phyloP scores from a whole-genome alignment of 2,113 vertebrate genomes.

The Toxotes chatareus region DNA sequence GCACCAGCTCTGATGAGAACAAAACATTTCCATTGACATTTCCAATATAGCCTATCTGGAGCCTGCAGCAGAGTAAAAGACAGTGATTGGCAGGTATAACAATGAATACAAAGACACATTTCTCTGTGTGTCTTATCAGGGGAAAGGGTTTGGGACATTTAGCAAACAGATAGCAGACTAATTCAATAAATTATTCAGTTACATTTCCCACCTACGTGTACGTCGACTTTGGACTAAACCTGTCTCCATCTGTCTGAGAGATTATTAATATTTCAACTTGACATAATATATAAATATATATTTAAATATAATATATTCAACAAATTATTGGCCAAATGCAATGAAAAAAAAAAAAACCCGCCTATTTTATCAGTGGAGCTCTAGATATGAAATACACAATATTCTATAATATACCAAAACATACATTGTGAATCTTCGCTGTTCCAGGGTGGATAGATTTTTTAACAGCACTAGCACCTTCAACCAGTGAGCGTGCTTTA shows the following conservation, averaged over 20 bases:
- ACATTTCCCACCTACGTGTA: not conserved
- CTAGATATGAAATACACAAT: slow-evolving; percentile 2
- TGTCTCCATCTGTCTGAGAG: not conserved
- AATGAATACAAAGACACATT: slow-evolving; percentile 29
- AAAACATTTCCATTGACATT: slow-evolving; percentile 46
- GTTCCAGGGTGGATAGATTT: not conserved
- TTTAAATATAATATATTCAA: not conserved
- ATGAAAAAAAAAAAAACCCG: fast-evolving
- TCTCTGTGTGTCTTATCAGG: not conserved
- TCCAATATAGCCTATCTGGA: slow-evolving; percentile 27
- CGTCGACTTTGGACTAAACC: not conserved
- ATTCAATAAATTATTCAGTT: not conserved
- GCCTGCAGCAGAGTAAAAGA: slow-evolving; percentile 19
- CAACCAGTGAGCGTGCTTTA: not conserved
- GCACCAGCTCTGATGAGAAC: slow-evolving; percentile 37
- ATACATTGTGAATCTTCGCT: not conserved
- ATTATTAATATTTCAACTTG: not conserved
- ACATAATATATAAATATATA: not conserved
- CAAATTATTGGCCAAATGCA: not conserved
- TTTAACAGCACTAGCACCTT: not conserved
- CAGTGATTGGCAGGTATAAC: slow-evolving; percentile 36
- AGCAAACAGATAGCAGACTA: slow-evolving; percentile 15
- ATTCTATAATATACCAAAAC: not conserved
- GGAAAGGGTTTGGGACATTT: slow-evolving; percentile 7
- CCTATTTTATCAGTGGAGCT: not conserved